A percentile compares a stretch with the other conserved stretches of the same genome.
These are phyloP conservation scores for Drosophila paracracens DNA, from an alignment of 2,888 invertebrate species.

Conservation along the genomic window DNA sequence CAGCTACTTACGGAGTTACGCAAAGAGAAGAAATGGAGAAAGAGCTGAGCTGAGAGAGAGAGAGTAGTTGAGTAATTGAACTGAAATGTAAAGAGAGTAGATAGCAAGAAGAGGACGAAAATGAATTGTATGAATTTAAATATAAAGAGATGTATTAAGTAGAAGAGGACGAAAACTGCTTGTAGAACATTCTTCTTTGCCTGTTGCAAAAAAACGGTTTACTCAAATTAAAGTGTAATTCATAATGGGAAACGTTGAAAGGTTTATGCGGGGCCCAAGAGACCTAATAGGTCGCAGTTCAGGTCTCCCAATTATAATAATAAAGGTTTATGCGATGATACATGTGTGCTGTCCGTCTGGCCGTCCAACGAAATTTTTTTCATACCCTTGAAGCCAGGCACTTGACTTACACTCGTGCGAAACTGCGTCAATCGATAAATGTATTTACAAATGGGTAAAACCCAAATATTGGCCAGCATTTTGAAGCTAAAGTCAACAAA, in stretches of 20 bases:
- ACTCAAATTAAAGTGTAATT: not conserved
- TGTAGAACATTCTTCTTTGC: not conserved
- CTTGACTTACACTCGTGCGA: not conserved
- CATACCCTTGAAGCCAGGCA: not conserved
- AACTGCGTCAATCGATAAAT: not conserved
- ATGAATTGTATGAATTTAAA: not conserved
- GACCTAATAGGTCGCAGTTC: no score
- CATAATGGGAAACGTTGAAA: not conserved
- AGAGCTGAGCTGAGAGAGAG: not conserved
- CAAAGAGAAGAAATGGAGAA: constrained; percentile 9
- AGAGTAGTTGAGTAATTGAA: constrained; percentile 3
- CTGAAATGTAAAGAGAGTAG: not conserved
- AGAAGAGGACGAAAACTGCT: not conserved
- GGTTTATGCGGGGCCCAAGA: no score
- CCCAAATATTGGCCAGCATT: not conserved
- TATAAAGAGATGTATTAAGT: not conserved
- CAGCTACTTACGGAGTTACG: constrained; percentile 3
- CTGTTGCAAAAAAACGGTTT: not conserved
- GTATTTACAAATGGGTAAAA: not conserved
- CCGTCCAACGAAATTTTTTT: not conserved
- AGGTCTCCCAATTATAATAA: no score
- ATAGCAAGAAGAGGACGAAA: not conserved
- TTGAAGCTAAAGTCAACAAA: not conserved
- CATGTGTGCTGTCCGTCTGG: not conserved
- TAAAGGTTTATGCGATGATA: not conserved